A percentile compares a stretch with the other conserved stretches of the same genome.
Conservation (phyloP, 2,113 vertebrate genomes). For the Marmota monax region DNA sequence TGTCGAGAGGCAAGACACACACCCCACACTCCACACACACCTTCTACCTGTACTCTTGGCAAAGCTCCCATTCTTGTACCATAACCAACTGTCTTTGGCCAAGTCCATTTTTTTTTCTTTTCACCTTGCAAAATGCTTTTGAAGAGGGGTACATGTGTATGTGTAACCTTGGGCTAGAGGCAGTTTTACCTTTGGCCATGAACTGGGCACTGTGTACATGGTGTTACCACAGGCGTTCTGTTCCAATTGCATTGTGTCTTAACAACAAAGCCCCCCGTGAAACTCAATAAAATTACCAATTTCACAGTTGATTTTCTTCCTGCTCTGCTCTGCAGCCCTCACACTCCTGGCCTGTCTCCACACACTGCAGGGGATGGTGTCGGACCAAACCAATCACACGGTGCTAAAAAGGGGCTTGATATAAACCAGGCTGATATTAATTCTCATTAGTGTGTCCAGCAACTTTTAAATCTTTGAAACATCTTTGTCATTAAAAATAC, state of each 20-base stretch:
- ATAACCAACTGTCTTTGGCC: fast-evolving
- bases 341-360: constrained; percentile 92
- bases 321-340: constrained; percentile 92
- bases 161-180: constrained; percentile 82
- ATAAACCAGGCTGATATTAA: constrained; percentile 86
- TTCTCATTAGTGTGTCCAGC: constrained; percentile 84
- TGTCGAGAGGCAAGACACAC: background rate
- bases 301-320: constrained; percentile 93
- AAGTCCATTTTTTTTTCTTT: constrained; percentile 21
- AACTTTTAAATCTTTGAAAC: constrained; percentile 84
- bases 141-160: background rate
- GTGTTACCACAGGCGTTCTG: constrained; percentile 88
- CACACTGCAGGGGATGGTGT: constrained; percentile 91
- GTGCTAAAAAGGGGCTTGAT: constrained; percentile 86
- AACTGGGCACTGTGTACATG: constrained; percentile 85
- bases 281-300: constrained; percentile 94
- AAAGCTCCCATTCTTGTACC: background rate
- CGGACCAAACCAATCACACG: constrained; percentile 88
- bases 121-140: constrained; percentile 15
- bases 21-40: background rate
- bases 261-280: constrained; percentile 91
- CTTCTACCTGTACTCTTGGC: background rate
- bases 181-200: constrained; percentile 86
- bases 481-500: constrained; percentile 59
- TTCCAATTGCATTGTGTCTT: constrained; percentile 90